phyloP scores from a whole-genome alignment of 2,888 invertebrate species.

The Ophion ventricosus region DNA sequence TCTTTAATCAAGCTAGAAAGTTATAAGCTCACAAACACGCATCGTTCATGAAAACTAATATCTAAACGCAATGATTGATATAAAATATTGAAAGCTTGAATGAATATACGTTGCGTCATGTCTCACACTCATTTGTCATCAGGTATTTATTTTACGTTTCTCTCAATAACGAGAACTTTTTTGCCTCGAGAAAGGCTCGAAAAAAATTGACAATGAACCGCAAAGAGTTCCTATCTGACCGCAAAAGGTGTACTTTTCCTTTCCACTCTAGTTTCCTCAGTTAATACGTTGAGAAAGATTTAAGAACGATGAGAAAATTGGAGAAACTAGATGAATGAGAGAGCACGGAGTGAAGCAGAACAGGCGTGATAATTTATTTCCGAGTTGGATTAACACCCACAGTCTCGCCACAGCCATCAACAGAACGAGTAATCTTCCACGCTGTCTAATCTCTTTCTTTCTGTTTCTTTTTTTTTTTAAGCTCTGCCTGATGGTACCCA shows the following conservation, averaged over 20 bases:
- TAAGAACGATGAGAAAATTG: conserved; percentile 51
- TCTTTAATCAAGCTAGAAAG: no score
- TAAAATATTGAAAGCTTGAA: no score
- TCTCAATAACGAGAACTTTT: neutral
- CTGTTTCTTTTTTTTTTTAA: conserved; percentile 51
- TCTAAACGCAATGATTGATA: no score
- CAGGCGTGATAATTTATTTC: conserved; percentile 62
- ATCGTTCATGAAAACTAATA: no score
- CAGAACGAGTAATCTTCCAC: conserved; percentile 68
- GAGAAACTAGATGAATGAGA: conserved; percentile 38
- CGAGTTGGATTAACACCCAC: conserved; percentile 64
- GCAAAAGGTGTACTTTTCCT: neutral
- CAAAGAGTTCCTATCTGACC: conserved; percentile 1
- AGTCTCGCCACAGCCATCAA: conserved; percentile 20
- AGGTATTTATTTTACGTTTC: no score
- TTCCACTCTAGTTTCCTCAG: neutral
- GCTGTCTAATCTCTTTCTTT: conserved; percentile 65
- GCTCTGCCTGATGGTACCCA: conserved; percentile 58
- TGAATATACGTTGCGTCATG: no score
- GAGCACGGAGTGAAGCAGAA: conserved; percentile 48
- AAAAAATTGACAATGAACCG: no score
- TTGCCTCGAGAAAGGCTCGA: neutral
- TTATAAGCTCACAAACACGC: no score
- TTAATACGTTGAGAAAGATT: conserved; percentile 51
- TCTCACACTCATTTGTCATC: no score